A percentile compares a stretch with the other conserved stretches of the same genome.
phyloP scores from a whole-genome alignment of 1,140 invertebrate genomes.

The Dinoponera quadriceps region DNA sequence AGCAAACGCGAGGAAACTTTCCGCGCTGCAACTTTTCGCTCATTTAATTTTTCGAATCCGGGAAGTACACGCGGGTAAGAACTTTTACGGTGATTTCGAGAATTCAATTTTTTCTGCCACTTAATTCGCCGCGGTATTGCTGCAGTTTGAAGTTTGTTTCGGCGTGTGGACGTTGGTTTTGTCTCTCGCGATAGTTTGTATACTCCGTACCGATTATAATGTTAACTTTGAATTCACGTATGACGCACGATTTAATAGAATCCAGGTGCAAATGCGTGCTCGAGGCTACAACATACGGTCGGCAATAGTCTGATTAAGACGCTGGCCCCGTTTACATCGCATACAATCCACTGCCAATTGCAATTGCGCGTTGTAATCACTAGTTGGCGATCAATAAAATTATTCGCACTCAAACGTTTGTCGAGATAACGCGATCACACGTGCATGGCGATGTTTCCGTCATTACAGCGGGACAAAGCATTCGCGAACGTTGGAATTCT shows the following conservation, averaged over 20 bases:
- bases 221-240: not conserved
- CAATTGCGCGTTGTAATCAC: conserved; percentile 36
- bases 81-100: not conserved
- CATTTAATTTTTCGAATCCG: not conserved
- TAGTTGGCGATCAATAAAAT: conserved; percentile 49
- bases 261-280: not conserved
- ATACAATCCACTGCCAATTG: conserved; percentile 30
- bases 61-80: not conserved
- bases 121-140: too few species aligned
- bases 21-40: not conserved
- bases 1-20: conserved; percentile 1
- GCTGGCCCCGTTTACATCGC: conserved; percentile 16
- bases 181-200: too few species aligned
- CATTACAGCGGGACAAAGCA: not conserved
- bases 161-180: too few species aligned
- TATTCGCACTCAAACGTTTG: conserved; percentile 42
- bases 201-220: too few species aligned
- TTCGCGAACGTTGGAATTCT: not conserved
- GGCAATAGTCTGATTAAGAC: conserved; percentile 52
- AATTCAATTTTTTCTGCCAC: too few species aligned
- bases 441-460: not conserved
- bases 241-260: not conserved
- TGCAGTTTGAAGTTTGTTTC: too few species aligned
- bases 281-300: conserved; percentile 10
- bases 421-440: conserved; percentile 16